These are phyloP conservation scores for Condylostylus longicornis DNA, from an alignment of 1,140 invertebrate species.

Conservation along the genomic window DNA sequence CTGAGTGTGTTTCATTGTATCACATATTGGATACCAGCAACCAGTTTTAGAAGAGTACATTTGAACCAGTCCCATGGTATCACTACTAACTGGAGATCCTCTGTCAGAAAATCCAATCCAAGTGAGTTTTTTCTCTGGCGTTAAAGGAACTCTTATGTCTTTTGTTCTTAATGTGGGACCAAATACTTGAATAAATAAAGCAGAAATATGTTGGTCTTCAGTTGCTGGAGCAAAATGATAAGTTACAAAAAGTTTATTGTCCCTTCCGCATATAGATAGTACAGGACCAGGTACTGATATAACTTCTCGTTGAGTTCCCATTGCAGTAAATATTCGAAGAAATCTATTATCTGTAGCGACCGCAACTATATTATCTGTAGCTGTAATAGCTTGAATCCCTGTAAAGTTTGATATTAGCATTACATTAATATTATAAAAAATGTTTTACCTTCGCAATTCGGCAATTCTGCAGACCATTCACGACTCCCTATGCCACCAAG, in stretches of 20 bases:
- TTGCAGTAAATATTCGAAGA: slow-evolving; percentile 67
- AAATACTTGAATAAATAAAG: slow-evolving; percentile 34
- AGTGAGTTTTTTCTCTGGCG: slow-evolving; percentile 46
- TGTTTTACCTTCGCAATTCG: slow-evolving; percentile 64
- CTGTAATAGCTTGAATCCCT: slow-evolving; percentile 51
- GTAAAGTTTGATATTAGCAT: too few species aligned
- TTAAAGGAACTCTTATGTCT: slow-evolving; percentile 43
- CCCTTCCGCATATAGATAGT: slow-evolving; percentile 42
- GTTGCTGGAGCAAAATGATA: slow-evolving; percentile 47
- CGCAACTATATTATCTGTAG: slow-evolving; percentile 59
- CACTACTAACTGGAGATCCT: slow-evolving; percentile 51
- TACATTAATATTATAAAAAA: too few species aligned
- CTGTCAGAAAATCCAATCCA: slow-evolving; percentile 77
- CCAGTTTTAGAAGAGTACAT: slow-evolving; percentile 45
- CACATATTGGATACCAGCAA: slow-evolving; percentile 64
- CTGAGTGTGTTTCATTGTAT: slow-evolving; percentile 46
- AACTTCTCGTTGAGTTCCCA: slow-evolving; percentile 69
- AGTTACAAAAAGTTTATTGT: slow-evolving; percentile 55
- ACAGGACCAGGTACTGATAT: slow-evolving; percentile 58
- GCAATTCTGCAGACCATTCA: slow-evolving; percentile 71
- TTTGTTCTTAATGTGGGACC: slow-evolving; percentile 19
- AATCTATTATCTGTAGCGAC: slow-evolving; percentile 56
- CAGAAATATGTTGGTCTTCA: slow-evolving; percentile 35
- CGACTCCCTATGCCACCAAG: slow-evolving; percentile 63
- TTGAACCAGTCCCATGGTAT: slow-evolving; percentile 50